These are phyloP conservation scores for Hormaphis cornu DNA, from an alignment of 1,140 invertebrate genomes.

Conservation along the genomic window DNA sequence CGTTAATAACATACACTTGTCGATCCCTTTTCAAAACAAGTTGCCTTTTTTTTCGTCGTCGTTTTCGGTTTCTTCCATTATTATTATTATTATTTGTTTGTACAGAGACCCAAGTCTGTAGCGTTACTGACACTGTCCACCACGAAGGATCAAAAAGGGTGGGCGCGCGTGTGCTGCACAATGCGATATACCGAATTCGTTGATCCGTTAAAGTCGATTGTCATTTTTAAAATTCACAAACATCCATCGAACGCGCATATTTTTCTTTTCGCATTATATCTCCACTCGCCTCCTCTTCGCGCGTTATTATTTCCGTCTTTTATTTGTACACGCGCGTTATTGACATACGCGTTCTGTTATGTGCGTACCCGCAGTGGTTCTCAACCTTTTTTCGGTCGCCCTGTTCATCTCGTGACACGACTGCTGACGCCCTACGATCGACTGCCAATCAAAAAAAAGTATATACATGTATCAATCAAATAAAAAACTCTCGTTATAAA, in stretches of 20 bases:
- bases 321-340: no score
- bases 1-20: constrained; percentile 31
- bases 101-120: neutral
- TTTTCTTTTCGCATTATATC: constrained; percentile 16
- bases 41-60: neutral
- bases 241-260: constrained; percentile 3
- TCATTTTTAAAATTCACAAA: constrained; percentile 27
- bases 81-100: neutral
- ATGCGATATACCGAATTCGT: no score
- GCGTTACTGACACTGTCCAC: no score
- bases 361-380: no score
- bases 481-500: no score
- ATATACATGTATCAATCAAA: no score
- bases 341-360: no score
- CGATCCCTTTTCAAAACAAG: constrained; percentile 30
- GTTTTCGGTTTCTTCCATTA: constrained; percentile 9
- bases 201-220: constrained; percentile 30
- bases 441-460: no score
- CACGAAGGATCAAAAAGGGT: constrained; percentile 14
- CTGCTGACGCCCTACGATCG: no score
- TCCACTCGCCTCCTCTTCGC: neutral
- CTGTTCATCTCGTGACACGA: no score
- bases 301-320: neutral
- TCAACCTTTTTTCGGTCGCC: no score
- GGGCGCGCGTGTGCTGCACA: no score